Evolutionary conservation across 1,140 invertebrate genomes (phyloP), one percentile per base, ranked within the genome.

Genomic region (Drosophila parvula): DNA sequence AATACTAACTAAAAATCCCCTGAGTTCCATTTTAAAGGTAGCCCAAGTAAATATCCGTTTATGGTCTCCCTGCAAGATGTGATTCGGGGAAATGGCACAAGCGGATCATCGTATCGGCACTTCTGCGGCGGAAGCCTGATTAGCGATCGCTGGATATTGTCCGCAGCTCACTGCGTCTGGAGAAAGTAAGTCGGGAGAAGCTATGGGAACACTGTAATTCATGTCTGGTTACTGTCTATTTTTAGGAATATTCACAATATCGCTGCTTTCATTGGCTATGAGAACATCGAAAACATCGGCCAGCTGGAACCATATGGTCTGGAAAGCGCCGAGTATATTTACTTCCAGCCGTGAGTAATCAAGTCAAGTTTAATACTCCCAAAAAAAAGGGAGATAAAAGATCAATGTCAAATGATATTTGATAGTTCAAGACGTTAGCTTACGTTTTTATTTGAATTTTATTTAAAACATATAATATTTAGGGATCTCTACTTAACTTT

Each of bases 71-170:
- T 91, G 48, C 90, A 91, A 50, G 90, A 91, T 51, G 41, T 73
- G 0, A 16, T 58, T 1, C 9, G 28, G 11, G 32, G 43, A 11
- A 80, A 73, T 40, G 14, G 8, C 2, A 78, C 38, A 10, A 14
- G 50, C 27, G 45, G 30, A 8, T n/a, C 9, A 3, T 58, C 18
- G 12, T 88, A 79, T 64, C 62, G 67, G 4, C 90, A 91, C 36
- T 91, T 91, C 48, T 91, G 90, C 43, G 90, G 90, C 9, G 90
- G 90, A 14, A 88, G 82, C 45, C 36, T 91, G n/a, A 79, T 91
- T 9, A 77, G 71, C 45, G 63, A 81, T n/a, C 75, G 74, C 8
- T 91, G 90, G 90, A 91, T 91, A 18, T 38, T 91, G 9, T 78
- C 78, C 14, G 90, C 90, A 3, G 90, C 86, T 5, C 90, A 91